Percentiles rank a stretch among this genome's conserved stretches.
phyloP scores from a whole-genome alignment of 1,140 invertebrate genomes.

The Phenacoccus solenopsis region DNA sequence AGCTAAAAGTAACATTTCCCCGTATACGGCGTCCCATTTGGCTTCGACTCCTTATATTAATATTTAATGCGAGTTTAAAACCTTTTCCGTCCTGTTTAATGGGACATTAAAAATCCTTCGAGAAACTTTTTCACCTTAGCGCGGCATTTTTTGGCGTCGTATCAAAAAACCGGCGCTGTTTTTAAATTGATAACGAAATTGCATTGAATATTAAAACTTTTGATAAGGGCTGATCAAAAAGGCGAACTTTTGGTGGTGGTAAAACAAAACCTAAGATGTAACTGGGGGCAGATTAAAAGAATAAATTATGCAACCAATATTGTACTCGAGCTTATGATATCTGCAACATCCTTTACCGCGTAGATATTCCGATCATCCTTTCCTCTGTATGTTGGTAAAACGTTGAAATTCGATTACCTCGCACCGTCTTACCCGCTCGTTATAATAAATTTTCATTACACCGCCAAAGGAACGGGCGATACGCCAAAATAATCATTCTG shows the following conservation, averaged over 20 bases:
- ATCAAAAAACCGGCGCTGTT: neutral
- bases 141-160: neutral
- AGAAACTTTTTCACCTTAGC: constrained; percentile 11
- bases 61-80: constrained; percentile 16
- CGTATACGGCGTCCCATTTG: neutral
- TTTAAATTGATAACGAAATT: constrained; percentile 13
- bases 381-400: neutral
- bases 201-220: constrained; percentile 12
- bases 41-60: constrained; percentile 8
- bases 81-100: constrained; percentile 12
- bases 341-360: neutral
- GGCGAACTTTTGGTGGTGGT: neutral
- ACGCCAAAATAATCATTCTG: neutral
- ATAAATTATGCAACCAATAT: neutral
- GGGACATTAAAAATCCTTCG: constrained; percentile 13
- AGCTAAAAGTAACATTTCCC: neutral
- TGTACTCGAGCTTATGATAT: neutral
- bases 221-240: neutral
- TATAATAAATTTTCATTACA: neutral
- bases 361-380: neutral
- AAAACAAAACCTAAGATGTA: neutral
- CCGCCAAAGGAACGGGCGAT: neutral
- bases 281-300: neutral
- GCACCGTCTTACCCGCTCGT: neutral
- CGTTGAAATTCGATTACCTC: neutral